Conservation (phyloP, 2,888 invertebrate species). For the Drosophila multiciliata region DNA sequence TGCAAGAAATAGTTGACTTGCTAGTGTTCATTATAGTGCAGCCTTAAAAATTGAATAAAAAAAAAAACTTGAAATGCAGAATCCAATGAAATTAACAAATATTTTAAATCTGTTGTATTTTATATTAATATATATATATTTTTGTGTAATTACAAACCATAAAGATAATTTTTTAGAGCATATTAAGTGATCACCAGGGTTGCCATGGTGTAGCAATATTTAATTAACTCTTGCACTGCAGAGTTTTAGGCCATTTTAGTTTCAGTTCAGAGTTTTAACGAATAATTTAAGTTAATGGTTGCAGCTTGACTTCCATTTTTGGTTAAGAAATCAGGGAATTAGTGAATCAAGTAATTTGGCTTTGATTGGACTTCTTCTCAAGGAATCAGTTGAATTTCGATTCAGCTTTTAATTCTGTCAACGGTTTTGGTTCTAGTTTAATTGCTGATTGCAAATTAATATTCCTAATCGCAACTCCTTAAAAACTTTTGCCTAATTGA, state of each 20-base stretch:
- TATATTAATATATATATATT: not conserved
- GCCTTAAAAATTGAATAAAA: too few relatives aligned
- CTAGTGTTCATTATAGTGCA: not conserved
- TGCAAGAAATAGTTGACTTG: slow-evolving; percentile 25
- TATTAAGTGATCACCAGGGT: not conserved
- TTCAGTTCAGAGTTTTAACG: not conserved
- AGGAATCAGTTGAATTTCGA: not conserved
- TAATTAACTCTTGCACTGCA: too few relatives aligned
- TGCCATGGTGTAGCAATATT: not conserved
- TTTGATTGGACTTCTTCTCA: not conserved
- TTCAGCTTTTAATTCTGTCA: not conserved
- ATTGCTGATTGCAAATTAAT: not conserved
- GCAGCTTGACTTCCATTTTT: not conserved
- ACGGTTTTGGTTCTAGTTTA: not conserved
- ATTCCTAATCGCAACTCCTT: not conserved
- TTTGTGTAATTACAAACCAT: too few relatives aligned
- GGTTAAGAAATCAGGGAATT: not conserved
- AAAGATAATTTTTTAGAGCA: not conserved
- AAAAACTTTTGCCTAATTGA: not conserved
- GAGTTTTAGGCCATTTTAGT: too few relatives aligned
- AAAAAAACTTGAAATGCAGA: too few relatives aligned
- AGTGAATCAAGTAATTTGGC: not conserved
- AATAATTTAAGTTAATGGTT: not conserved
- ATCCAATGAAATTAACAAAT: too few relatives aligned
- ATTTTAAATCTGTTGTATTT: too few relatives aligned